phyloP scores from a whole-genome alignment of 1,140 invertebrate species.

The Cherax quadricarinatus region DNA sequence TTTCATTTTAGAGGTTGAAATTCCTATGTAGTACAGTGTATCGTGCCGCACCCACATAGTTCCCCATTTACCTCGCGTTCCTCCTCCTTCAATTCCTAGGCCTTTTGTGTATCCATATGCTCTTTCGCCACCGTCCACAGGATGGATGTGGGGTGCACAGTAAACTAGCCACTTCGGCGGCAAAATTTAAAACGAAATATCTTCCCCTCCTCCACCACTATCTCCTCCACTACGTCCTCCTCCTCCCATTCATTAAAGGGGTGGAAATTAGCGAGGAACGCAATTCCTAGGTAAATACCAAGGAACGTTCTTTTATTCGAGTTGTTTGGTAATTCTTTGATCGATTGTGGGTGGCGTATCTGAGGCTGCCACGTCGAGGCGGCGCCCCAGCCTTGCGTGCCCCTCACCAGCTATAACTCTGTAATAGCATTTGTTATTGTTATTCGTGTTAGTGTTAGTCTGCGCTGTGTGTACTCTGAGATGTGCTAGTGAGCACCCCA shows the following conservation, averaged over 20 bases:
- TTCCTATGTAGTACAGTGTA: no score
- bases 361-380: not conserved
- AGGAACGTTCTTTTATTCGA: not conserved
- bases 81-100: no score
- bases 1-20: no score
- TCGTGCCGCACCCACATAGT: no score
- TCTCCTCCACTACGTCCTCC: not conserved
- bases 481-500: no score
- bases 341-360: not conserved
- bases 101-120: no score
- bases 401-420: slow-evolving; percentile 18
- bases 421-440: slow-evolving; percentile 34
- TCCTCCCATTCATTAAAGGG: not conserved
- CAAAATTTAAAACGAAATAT: no score
- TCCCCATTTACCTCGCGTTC: no score
- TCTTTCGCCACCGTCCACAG: no score
- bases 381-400: slow-evolving; percentile 29
- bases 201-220: not conserved
- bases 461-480: no score
- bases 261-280: not conserved
- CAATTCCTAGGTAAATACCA: not conserved
- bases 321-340: not conserved
- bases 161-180: no score
- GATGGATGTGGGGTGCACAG: no score
- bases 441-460: slow-evolving; percentile 21